phyloP scores from a whole-genome alignment of 2,113 vertebrate genomes.

The Gorsachius goisagi region DNA sequence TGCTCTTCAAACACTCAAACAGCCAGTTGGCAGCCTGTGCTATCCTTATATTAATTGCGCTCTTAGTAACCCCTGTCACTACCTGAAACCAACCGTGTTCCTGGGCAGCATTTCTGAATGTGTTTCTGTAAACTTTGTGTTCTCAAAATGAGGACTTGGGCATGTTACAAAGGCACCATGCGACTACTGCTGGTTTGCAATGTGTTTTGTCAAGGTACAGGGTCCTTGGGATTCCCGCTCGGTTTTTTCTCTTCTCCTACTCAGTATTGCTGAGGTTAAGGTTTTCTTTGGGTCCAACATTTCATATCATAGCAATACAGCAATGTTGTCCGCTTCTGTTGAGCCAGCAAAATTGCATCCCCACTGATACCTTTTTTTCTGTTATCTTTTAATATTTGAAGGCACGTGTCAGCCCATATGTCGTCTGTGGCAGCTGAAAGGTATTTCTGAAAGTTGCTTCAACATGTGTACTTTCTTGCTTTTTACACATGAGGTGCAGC shows the following conservation, averaged over 20 bases:
- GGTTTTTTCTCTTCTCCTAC: neutral
- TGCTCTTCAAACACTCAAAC: conserved; percentile 29
- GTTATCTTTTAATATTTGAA: neutral
- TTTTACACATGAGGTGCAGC: neutral
- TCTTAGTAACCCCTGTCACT: neutral
- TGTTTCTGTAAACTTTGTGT: neutral
- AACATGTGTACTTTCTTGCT: too few species aligned
- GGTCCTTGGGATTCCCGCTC: neutral
- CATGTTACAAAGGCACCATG: rapidly evolving
- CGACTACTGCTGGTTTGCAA: neutral
- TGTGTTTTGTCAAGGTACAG: neutral
- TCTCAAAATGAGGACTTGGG: neutral
- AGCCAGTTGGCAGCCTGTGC: neutral
- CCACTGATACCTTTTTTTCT: neutral
- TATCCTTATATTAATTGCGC: neutral
- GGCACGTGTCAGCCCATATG: rapidly evolving
- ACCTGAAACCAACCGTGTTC: neutral
- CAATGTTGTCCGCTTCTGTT: neutral
- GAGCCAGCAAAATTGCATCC: neutral
- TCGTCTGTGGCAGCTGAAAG: neutral
- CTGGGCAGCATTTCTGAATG: neutral
- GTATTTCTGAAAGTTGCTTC: neutral
- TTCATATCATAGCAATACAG: neutral
- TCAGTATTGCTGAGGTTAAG: neutral
- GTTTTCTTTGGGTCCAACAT: neutral